Conservation (phyloP, 2,888 invertebrate species). For the Mantis religiosa region DNA sequence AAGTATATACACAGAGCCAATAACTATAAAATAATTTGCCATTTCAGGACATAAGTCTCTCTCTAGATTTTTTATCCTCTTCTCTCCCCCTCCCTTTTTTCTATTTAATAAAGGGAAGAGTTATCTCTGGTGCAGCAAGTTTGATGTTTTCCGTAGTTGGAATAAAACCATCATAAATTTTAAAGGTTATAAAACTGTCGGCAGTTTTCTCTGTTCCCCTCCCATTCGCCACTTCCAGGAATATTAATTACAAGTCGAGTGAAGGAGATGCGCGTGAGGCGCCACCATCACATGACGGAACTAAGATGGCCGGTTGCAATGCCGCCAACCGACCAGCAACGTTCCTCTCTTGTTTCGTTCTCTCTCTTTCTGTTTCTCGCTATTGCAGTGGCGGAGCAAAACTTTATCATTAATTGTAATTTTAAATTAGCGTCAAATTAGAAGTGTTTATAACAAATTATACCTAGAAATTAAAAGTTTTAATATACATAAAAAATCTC, state of each 20-base stretch:
- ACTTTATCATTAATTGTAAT: not conserved
- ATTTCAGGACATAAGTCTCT: not conserved
- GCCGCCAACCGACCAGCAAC: not conserved
- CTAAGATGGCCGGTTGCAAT: conserved; percentile 6
- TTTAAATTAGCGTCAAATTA: no score
- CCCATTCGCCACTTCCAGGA: not conserved
- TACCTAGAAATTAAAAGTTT: no score
- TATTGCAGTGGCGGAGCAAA: not conserved
- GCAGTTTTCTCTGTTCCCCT: conserved; percentile 1
- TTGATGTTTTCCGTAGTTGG: conserved; percentile 4
- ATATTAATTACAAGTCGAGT: conserved; percentile 13
- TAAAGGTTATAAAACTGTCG: conserved; percentile 9
- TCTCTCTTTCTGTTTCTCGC: not conserved
- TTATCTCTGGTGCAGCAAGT: not conserved
- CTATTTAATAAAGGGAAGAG: not conserved
- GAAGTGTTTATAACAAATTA: not conserved
- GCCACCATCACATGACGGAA: conserved; percentile 12
- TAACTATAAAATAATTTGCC: not conserved
- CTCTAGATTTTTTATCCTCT: not conserved
- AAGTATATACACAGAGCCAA: not conserved
- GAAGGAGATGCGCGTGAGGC: conserved; percentile 2
- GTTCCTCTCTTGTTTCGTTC: not conserved
- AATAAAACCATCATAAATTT: conserved; percentile 13
- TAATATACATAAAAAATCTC: no score
- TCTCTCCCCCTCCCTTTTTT: not conserved